A percentile compares a stretch with the other conserved stretches of the same genome.
Evolutionary conservation across 2,113 vertebrate species (phyloP).

Genomic region (Hystrix cristata): DNA sequence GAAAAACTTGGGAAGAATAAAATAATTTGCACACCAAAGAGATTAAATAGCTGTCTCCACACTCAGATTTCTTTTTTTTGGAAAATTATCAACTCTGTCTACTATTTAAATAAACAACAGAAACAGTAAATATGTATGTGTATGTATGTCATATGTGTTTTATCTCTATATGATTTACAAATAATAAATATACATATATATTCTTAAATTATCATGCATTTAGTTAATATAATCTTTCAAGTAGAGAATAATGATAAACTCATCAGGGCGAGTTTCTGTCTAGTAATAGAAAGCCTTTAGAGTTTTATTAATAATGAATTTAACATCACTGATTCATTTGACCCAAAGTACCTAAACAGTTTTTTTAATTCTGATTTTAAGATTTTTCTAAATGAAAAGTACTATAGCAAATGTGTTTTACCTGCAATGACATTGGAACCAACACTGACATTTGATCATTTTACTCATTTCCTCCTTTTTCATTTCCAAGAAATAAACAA

Average conservation of each 20-base stretch:
- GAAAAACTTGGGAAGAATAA: neutral
- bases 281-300: neutral
- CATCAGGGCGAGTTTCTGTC: neutral
- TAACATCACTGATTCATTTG: neutral
- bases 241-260: neutral
- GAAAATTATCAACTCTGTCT: conserved; percentile 32
- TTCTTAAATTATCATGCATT: neutral
- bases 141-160: neutral
- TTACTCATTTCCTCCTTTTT: neutral
- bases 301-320: neutral
- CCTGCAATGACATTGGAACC: neutral
- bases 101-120: neutral
- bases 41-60: neutral
- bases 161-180: neutral
- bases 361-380: conserved; percentile 23
- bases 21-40: conserved; percentile 7
- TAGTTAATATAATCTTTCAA: neutral
- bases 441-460: neutral
- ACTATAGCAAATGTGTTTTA: neutral
- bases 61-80: neutral
- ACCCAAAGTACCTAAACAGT: neutral
- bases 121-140: neutral
- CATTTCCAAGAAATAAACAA: conserved; percentile 9
- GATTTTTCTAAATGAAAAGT: neutral
- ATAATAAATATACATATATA: neutral